These are phyloP conservation scores for Athalia rosae DNA, from an alignment of 2,888 invertebrate genomes.

Conservation along the genomic window DNA sequence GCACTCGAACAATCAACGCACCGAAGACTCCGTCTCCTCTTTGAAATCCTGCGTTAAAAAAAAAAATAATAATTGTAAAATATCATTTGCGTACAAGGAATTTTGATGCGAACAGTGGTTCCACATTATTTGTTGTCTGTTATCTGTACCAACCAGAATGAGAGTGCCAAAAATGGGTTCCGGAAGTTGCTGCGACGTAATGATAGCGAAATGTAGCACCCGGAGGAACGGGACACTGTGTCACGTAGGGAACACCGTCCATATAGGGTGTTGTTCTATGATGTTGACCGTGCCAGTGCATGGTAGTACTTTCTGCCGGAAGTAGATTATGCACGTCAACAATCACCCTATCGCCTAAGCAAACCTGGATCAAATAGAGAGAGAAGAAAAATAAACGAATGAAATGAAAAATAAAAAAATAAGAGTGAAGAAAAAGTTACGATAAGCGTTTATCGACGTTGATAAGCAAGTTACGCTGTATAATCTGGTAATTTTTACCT, in stretches of 20 bases:
- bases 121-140: not conserved
- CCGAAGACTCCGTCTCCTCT: constrained; percentile 91
- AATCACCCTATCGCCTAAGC: constrained; percentile 87
- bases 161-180: constrained; percentile 92
- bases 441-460: not conserved
- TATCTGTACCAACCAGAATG: constrained; percentile 76
- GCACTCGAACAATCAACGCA: constrained; percentile 83
- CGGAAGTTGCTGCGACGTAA: constrained; percentile 83
- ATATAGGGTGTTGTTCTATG: constrained; percentile 87
- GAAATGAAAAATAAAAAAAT: not conserved
- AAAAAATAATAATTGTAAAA: not conserved
- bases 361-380: constrained; percentile 78
- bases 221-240: constrained; percentile 89
- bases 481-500: constrained; percentile 76
- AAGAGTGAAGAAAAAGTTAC: too few species aligned
- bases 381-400: constrained; percentile 38
- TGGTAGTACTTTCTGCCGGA: constrained; percentile 86
- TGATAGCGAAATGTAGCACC: constrained; percentile 85
- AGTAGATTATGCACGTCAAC: constrained; percentile 89
- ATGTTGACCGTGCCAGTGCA: constrained; percentile 96
- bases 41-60: constrained; percentile 81
- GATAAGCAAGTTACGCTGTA: not conserved
- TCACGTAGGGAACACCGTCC: constrained; percentile 92
- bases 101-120: not conserved
- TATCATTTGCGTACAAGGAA: not conserved